Percentiles rank a stretch among this genome's conserved stretches.
These are phyloP conservation scores for Gisinianus flammeolus DNA, from an alignment of 2,888 invertebrate genomes.

Conservation along the genomic window DNA sequence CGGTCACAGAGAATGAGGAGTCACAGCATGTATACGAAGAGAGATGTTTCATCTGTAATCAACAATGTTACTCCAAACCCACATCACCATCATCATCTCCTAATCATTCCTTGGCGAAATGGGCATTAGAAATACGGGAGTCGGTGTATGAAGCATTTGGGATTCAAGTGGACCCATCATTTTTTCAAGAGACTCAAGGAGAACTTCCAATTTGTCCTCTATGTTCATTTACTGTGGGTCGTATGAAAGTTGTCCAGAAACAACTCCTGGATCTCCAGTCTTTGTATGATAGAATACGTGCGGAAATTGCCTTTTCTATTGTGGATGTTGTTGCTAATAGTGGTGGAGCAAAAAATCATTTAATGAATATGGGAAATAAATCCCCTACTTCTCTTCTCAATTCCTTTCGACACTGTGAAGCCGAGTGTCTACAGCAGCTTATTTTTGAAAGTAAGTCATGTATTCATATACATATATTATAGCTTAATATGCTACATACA, in stretches of 20 bases:
- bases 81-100: neutral
- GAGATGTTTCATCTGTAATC: constrained; percentile 1
- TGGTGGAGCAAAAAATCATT: constrained; percentile 23
- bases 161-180: constrained; percentile 33
- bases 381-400: constrained; percentile 12
- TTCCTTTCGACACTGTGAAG: constrained; percentile 34
- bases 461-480: neutral
- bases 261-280: constrained; percentile 44
- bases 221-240: constrained; percentile 51
- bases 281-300: constrained; percentile 46
- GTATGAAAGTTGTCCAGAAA: constrained; percentile 44
- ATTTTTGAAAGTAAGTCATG: constrained; percentile 51
- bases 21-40: neutral
- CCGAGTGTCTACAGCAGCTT: constrained; percentile 47
- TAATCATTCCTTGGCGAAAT: neutral
- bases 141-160: constrained; percentile 40
- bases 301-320: constrained; percentile 51
- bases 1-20: neutral
- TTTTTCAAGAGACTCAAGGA: constrained; percentile 11
- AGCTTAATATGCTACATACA: too few species aligned
- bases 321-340: constrained; percentile 45
- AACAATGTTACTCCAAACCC: neutral
- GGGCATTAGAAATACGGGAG: constrained; percentile 28
- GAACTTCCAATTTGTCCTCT: constrained; percentile 38
- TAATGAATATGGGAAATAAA: constrained; percentile 12